Base-by-base conservation (phyloP, 2,888 invertebrate genomes). In the Leptarthrus brevirostris region DNA sequence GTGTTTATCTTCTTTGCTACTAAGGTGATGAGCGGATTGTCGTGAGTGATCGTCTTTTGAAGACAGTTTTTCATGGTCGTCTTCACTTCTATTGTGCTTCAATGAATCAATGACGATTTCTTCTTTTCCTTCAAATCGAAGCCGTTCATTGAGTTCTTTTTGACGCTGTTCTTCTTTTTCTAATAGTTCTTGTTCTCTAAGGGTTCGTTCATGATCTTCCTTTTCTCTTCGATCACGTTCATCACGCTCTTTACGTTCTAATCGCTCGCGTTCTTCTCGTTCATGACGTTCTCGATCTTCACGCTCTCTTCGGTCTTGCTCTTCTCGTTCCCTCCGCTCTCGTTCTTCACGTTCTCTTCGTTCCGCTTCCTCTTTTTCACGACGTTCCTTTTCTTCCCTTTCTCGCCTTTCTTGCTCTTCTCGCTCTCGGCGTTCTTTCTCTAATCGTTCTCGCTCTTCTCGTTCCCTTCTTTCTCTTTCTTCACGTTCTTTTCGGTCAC, bases 61-160 rank as follows among this genome's bases (percentile, higher is more conserved):
- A 4, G 52, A 52, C 2, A 16, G 4, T 40, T 54, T 81, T 81
- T 85, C 85, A 61, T 78, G 78, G 79, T 81, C 73, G 2, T 52
- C 36, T 20, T 73, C 85, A 74, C 86, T 86, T 69, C 74, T 74
- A 74, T 82, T 84, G 70, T 74, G 44, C 22, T 54, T 71, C n/a
- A 40, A 54, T 83, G 83, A 22, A 4, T 85, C 84, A 26, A 82
- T 80, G 74, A 82, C 36, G 18, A 36, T 8, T 30, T 36, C 82
- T 36, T 86, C 86, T 73, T 79, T 79, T 75, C 84, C 83, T 71
- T 81, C 78, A 78, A 84, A 81, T 79, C 88, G 83, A 77, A 86
- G 83, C 6, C 83, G 80, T 77, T 84, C 85, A 77, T 85, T 85
- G n/a, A 86, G 85, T 74, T 82, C 83, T 58, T 80, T 83, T 71